Evolutionary conservation across 2,797 vertebrate species (phyloP), one percentile per base, ranked within the genome.

Genomic region (Erithacus rubecula): DNA sequence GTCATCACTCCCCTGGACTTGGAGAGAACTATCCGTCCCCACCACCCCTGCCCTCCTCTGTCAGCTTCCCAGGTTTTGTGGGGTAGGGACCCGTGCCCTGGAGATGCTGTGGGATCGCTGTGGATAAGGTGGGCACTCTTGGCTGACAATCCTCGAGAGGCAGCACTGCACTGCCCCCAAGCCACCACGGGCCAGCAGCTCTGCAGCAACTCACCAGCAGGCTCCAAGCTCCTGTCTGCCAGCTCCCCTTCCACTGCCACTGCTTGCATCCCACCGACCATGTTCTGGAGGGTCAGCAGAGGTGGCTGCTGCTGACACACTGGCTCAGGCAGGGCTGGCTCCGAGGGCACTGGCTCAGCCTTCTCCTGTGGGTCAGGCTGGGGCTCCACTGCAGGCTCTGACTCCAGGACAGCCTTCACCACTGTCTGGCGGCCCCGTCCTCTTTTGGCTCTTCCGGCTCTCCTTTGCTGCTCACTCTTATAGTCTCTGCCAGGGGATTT

Each of bases 401-500:
- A 81, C 71, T 53, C n/a, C 74, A 12, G 30, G 18, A 46, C 19
- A 51, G 15, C 12, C 65, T 59, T 65, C 24, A 26, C 91, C 94
- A 81, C 91, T 59, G 15, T 91, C 96, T 71, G 97, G 81, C 5
- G 97, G 95, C 95, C 96, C 92, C 55, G 72, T 97, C 95, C 95
- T 97, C 6, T 85, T 52, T 58, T 96, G 75, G 17, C 75, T 93
- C 83, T 70, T 98, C 85, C 97, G 95, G 41, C 87, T 77, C 89
- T 97, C 77, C 79, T 98, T 22, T 83, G 89, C 86, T 91, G 91
- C 71, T 98, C 98, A 37, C 0, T 58, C 72, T 62, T 94, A 79
- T 85, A 97, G 69, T 98, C 93, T 95, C 99, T 99, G 95, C 87
- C 51, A 91, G 52, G 52, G 44, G 23, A 91, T 95, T 96, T 89